phyloP scores from a whole-genome alignment of 2,888 invertebrate species.

The Schizotus pectinicornis region DNA sequence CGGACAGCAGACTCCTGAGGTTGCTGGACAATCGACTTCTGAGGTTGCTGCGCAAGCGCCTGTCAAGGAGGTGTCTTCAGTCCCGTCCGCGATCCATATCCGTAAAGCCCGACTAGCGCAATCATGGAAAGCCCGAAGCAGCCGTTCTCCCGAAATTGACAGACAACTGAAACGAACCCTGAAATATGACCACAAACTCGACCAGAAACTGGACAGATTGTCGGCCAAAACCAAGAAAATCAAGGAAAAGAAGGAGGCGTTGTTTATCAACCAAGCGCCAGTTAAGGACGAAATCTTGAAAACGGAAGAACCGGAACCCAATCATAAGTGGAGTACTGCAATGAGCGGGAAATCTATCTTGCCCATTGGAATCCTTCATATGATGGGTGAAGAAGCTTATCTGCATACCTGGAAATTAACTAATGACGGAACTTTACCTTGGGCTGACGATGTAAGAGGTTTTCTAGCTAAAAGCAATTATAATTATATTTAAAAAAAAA shows the following conservation, averaged over 20 bases:
- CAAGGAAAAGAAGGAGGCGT: conserved; percentile 54
- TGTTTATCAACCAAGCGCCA: conserved; percentile 15
- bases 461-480: conserved; percentile 1
- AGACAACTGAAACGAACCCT: conserved; percentile 39
- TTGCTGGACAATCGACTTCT: too few species aligned
- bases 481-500: background rate
- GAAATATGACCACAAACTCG: conserved; percentile 52
- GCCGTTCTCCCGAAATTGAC: background rate
- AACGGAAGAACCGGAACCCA: background rate
- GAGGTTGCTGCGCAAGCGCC: too few species aligned
- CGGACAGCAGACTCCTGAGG: too few species aligned
- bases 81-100: too few species aligned
- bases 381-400: conserved; percentile 51
- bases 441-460: conserved; percentile 50
- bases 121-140: background rate
- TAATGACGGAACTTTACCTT: conserved; percentile 53
- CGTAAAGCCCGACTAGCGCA: background rate
- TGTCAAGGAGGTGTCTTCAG: too few species aligned
- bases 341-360: background rate
- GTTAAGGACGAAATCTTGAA: background rate
- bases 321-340: background rate
- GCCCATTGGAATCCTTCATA: conserved; percentile 23
- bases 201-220: conserved; percentile 56
- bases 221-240: conserved; percentile 56
- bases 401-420: conserved; percentile 56